Conservation (phyloP, 1,140 invertebrate species). For the Leptopilina boulardi region DNA sequence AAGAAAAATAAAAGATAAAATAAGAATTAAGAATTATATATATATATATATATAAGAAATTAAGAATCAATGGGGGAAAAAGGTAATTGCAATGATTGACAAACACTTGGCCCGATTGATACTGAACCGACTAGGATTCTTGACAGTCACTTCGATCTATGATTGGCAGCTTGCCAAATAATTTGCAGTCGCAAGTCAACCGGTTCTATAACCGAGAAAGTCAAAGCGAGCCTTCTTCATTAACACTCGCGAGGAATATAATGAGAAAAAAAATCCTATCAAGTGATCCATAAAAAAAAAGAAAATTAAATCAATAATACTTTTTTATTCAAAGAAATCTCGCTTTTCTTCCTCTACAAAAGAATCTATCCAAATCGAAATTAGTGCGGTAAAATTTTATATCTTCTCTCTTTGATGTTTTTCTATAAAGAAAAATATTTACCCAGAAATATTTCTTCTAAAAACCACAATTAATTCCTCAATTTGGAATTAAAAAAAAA, state of each 20-base stretch:
- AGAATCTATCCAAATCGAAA: no score
- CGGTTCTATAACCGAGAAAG: slow-evolving; percentile 40
- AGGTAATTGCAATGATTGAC: slow-evolving; percentile 51
- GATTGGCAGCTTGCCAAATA: slow-evolving; percentile 57
- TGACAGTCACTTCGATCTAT: slow-evolving; percentile 52
- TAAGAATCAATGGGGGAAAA: slow-evolving; percentile 30
- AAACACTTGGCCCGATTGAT: slow-evolving; percentile 55
- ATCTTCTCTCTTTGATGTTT: no score
- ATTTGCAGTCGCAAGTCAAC: slow-evolving; percentile 50
- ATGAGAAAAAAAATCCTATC: not conserved
- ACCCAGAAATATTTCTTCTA: no score
- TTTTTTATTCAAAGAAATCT: not conserved
- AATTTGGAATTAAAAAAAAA: no score
- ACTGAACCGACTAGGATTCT: slow-evolving; percentile 52
- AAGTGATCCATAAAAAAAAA: not conserved
- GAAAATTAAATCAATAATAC: not conserved
- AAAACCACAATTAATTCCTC: no score
- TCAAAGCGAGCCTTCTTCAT: slow-evolving; percentile 37
- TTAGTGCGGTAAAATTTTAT: no score
- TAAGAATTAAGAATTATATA: not conserved
- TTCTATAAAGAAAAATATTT: no score
- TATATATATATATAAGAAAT: not conserved
- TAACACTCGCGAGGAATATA: slow-evolving; percentile 30
- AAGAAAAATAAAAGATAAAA: not conserved
- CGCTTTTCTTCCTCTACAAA: no score